A percentile compares a stretch with the other conserved stretches of the same genome.
phyloP scores from a whole-genome alignment of 2,797 vertebrate genomes.

The Rhabdophis nuchalis region DNA sequence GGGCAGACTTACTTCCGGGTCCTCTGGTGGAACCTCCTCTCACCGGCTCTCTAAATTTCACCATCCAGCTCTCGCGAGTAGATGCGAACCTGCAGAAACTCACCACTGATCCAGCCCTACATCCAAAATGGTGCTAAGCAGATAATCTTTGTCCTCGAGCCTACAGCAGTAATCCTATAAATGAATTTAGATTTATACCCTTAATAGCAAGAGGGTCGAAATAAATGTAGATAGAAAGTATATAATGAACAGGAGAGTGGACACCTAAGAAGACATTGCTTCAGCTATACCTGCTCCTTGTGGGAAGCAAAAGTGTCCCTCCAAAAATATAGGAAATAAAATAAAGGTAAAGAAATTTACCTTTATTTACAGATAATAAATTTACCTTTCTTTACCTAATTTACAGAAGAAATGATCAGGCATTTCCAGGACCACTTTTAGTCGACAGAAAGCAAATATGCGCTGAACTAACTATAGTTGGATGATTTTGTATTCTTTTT shows the following conservation, averaged over 20 bases:
- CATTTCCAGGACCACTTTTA: background rate
- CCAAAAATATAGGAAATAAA: background rate
- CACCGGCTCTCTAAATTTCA: no score
- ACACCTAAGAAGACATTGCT: background rate
- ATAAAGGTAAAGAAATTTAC: background rate
- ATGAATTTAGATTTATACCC: slow-evolving; percentile 28
- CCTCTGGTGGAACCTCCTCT: no score
- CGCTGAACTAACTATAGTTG: background rate
- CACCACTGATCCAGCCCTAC: slow-evolving; percentile 10
- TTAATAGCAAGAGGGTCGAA: slow-evolving; percentile 20
- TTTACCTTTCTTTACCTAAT: no score
- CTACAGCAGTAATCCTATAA: background rate
- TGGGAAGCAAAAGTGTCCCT: slow-evolving; percentile 1
- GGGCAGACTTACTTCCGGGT: no score
- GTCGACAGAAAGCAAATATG: background rate
- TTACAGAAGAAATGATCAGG: background rate
- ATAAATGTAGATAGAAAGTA: slow-evolving; percentile 29
- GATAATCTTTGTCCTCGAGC: slow-evolving; percentile 34
- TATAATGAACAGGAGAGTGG: slow-evolving; percentile 11
- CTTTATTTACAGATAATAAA: no score
- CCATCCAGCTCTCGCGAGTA: no score
- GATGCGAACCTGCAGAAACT: no score
- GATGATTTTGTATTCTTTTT: background rate
- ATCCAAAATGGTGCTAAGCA: background rate
- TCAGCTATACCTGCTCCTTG: background rate